Base-by-base conservation (phyloP, 1,140 invertebrate genomes). In the Arctopsyche grandis region DNA sequence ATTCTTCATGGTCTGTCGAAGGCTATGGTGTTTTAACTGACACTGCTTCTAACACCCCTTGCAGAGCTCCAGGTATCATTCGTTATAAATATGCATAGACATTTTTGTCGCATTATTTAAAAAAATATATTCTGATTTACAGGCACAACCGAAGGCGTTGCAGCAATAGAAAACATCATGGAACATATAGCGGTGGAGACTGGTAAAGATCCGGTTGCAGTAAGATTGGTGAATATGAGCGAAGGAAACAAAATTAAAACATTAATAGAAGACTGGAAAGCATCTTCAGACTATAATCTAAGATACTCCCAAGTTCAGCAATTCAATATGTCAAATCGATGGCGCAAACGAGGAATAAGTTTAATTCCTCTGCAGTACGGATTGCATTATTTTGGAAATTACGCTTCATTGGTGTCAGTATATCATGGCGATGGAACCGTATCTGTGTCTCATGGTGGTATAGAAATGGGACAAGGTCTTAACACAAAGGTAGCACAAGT, bases 131-230 rank as follows among this genome's bases (percentile, higher is more conserved):
- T 14, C 12, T 12, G 19, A 38, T 75, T 48, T 76, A n/a, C n/a
- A 87, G 86, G 86, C 9, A 90, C 91, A 0, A 86, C 89, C 9
- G 93, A 95, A 86, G 93, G 88, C 12, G 86, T 93, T 1, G 89
- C 89, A 7, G 87, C 91, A 78, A 92, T 93, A 26, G 96, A 97
- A 85, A 91, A 91, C 70, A 92, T 97, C 26, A 95, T 98, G 90
- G 94, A 97, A 79, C 94, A 96, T 84, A 93, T 96, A 78, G 92
- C 95, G 0, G 90, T 89, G 69, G 87, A 84, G 1, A 83, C 93
- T 0, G 87, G 91, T 0, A 90, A 91, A 82, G 94, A 96, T 87
- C 91, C 95, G 0, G 83, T 92, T 1, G 90, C 92, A 75, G 91
- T 95, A 0, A 89, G 91, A 60, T 80, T 91, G 74, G 85, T 86